A percentile compares a stretch with the other conserved stretches of the same genome.
Conservation (phyloP, 2,888 invertebrate genomes). For the Slavum lentiscoides region DNA sequence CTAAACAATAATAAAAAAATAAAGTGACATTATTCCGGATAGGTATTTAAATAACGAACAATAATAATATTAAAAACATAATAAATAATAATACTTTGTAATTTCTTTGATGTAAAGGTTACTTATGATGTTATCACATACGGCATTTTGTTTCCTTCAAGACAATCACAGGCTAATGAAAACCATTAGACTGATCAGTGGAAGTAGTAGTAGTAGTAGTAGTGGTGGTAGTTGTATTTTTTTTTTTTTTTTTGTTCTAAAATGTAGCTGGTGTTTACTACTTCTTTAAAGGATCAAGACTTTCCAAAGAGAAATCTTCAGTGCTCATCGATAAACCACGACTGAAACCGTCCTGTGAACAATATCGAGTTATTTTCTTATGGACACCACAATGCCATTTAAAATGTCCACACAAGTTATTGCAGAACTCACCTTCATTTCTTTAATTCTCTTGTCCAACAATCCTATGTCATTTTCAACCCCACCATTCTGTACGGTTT, state of each 20-base stretch:
- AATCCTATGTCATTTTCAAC: conserved; percentile 76
- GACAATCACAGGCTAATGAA: conserved; percentile 26
- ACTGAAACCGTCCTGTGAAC: conserved; percentile 83
- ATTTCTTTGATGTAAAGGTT: conserved; percentile 29
- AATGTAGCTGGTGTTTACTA: conserved; percentile 9
- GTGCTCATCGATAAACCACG: conserved; percentile 84
- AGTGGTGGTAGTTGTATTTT: background rate
- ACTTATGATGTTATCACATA: conserved; percentile 34
- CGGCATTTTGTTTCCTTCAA: conserved; percentile 13
- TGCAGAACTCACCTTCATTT: conserved; percentile 73
- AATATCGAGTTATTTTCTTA: conserved; percentile 9
- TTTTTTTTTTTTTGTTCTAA: conserved; percentile 54
- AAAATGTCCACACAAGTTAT: conserved; percentile 6
- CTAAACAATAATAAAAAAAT: conserved; percentile 41
- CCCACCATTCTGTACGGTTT: conserved; percentile 58
- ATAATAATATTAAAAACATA: conserved; percentile 44
- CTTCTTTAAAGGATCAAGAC: conserved; percentile 87
- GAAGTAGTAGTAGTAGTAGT: too few species aligned
- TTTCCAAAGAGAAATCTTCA: conserved; percentile 92
- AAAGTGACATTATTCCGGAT: conserved; percentile 29
- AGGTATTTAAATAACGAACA: conserved; percentile 28
- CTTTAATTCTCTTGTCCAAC: conserved; percentile 78
- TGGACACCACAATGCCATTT: too few species aligned
- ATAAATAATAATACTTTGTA: conserved; percentile 52
- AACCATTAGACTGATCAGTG: conserved; percentile 15